Percentiles rank a stretch among this genome's conserved stretches.
Evolutionary conservation across 2,888 invertebrate genomes (phyloP).

Genomic region (Theretra japonica): DNA sequence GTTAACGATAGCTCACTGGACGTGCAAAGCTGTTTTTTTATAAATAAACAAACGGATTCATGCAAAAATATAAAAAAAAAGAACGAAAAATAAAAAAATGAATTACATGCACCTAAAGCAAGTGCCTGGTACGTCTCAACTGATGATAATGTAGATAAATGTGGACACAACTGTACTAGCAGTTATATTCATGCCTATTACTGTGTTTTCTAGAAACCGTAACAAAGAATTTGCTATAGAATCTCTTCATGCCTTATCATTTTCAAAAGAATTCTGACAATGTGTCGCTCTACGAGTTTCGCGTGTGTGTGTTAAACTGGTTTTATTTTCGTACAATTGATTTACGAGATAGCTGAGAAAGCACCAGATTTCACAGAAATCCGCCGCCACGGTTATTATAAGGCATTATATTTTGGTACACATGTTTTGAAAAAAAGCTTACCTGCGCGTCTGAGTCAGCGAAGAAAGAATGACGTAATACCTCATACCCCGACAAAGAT

Average conservation of each 20-base stretch:
- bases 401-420: conserved; percentile 15
- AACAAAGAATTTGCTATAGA: conserved; percentile 10
- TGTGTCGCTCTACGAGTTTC: background rate
- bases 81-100: background rate
- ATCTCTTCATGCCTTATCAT: background rate
- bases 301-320: conserved; percentile 6
- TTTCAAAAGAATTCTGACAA: conserved; percentile 18
- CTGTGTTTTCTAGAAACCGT: conserved; percentile 12
- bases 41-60: conserved; percentile 54
- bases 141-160: background rate
- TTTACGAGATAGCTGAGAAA: conserved; percentile 19
- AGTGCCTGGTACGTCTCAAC: background rate
- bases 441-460: conserved; percentile 53
- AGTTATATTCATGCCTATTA: background rate
- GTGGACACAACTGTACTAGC: background rate
- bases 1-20: conserved; percentile 45
- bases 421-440: conserved; percentile 11
- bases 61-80: conserved; percentile 33
- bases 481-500: conserved; percentile 54
- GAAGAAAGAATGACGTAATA: conserved; percentile 50
- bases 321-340: conserved; percentile 7
- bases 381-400: background rate
- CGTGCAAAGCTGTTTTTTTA: conserved; percentile 54
- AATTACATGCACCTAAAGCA: background rate
- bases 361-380: conserved; percentile 2